Conservation (phyloP, 2,113 vertebrate species). For the Aythya baeri region DNA sequence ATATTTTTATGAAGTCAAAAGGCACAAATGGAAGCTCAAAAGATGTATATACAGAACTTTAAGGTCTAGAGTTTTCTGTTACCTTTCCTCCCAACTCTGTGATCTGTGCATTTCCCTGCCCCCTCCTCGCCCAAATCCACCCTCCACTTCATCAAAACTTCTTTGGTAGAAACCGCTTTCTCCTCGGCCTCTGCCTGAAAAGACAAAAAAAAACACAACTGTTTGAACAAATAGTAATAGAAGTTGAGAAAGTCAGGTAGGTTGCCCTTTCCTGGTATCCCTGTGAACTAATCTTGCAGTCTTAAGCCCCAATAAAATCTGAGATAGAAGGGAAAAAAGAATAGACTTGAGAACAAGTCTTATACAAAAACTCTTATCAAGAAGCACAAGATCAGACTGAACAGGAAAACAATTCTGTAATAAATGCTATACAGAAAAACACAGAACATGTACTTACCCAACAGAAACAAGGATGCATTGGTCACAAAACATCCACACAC, state of each 20-base stretch:
- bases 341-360: neutral
- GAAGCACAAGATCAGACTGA: neutral
- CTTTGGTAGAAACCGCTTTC: conserved; percentile 99
- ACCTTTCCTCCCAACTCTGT: conserved; percentile 99
- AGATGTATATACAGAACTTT: neutral
- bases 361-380: neutral
- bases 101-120: conserved; percentile 96
- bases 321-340: neutral
- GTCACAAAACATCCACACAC: neutral
- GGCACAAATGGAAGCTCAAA: conserved; percentile 20
- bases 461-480: neutral
- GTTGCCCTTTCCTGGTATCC: neutral
- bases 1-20: conserved; percentile 9
- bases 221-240: conserved; percentile 23
- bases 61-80: conserved; percentile 52
- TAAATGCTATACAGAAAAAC: neutral
- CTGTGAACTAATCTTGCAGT: neutral
- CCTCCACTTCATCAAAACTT: conserved; percentile 99
- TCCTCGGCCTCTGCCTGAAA: conserved; percentile 94
- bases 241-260: conserved; percentile 3
- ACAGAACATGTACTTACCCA: conserved; percentile 37
- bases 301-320: neutral
- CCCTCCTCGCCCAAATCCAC: conserved; percentile 92
- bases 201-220: conserved; percentile 70
- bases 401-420: conserved; percentile 5